Base-by-base conservation (phyloP, 2,888 invertebrate species). In the Polia nebulosa region DNA sequence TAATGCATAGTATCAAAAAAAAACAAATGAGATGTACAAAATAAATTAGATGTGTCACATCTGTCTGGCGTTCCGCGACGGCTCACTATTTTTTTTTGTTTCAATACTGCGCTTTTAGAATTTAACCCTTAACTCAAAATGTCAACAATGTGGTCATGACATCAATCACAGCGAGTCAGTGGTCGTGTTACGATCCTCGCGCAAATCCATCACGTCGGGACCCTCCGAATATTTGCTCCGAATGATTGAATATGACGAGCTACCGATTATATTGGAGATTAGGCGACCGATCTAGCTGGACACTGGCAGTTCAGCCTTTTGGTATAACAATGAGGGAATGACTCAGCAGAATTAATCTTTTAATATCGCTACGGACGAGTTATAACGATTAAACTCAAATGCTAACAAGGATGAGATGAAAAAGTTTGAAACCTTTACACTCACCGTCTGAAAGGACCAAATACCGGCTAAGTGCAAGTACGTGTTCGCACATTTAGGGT, bases 151-250 rank as follows among this genome's bases (percentile, higher is more conserved):
- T 9, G 36, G 34, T 36, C 29, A 45, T 27, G n/a, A 25, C 49
- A 78, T 78, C 58, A 78, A 78, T 75, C 74, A 75, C 25, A 2
- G 15, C 36, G 17, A 53, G 44, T 29, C 47, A 32, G 36, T 32
- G 57, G 20, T 22, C 49, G 47, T 17, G 73, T 51, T 34, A 20
- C 27, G 22, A 52, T 29, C 15, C 32, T 53, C 47, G 22, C 29
- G 34, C 20, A 34, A 44, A 65, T 76, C 74, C 57, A 58, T 66
- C 79, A 73, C 32, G 39, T 17, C 45, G 20, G 53, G 53, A 61
- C 53, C 78, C 53, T 53, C 20, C 78, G 47, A 78, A 57, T 61
- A 73, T 65, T 78, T 44, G 73, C 36, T 44, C 25, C 57, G 17
- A 39, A 58, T 66, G 60, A 72, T 78, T 66, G 60, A 72, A 76